Evolutionary conservation across 2,797 vertebrate genomes (phyloP).

Genomic region (Pangasius mekongensis): DNA sequence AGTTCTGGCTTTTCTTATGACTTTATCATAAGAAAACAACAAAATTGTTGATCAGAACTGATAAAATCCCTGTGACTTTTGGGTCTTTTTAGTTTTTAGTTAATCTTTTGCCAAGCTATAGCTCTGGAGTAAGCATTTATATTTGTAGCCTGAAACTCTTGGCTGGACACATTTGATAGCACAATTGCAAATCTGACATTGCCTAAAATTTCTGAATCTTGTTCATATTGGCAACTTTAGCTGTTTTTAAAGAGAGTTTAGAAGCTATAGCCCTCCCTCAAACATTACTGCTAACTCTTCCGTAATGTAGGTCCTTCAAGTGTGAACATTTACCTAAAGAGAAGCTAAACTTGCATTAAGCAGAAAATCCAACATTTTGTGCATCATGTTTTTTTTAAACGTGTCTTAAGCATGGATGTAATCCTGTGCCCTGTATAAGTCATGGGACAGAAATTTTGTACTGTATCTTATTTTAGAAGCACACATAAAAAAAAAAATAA

Average conservation of each 20-base stretch:
- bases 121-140: not conserved
- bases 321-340: not conserved
- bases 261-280: not conserved
- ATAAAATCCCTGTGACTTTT: not conserved
- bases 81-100: not conserved
- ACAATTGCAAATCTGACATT: not conserved
- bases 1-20: too few relatives aligned
- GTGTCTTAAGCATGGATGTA: not conserved
- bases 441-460: not conserved
- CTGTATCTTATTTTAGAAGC: constrained; percentile 7
- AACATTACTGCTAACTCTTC: not conserved
- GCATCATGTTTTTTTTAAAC: not conserved
- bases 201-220: not conserved
- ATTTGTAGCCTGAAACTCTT: not conserved
- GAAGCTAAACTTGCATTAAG: not conserved
- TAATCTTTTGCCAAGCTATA: not conserved
- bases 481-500: not conserved
- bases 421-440: not conserved
- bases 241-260: not conserved
- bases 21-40: not conserved
- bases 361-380: not conserved
- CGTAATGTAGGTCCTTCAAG: not conserved
- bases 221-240: not conserved
- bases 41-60: not conserved
- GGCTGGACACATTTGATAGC: not conserved